Conservation (phyloP, 2,888 invertebrate species). For the Augochlorella aurata region DNA sequence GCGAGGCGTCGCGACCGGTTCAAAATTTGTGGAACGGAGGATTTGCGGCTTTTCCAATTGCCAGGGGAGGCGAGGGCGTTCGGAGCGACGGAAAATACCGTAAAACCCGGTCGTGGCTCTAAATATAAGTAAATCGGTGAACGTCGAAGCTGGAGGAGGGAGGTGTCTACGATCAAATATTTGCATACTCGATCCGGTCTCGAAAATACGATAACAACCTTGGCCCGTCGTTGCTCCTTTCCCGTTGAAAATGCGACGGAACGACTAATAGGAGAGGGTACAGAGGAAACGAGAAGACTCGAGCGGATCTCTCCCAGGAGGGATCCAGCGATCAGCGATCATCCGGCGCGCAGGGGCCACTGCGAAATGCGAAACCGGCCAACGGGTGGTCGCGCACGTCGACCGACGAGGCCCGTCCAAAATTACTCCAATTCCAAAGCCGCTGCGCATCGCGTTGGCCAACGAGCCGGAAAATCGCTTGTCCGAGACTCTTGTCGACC, state of each 20-base stretch:
- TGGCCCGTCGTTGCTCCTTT: slow-evolving; percentile 16
- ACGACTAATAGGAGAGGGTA: too few species aligned
- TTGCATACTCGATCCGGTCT: slow-evolving; percentile 51
- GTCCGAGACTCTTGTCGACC: neutral
- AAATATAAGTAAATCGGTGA: slow-evolving; percentile 28
- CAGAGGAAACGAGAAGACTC: neutral
- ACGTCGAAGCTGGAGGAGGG: slow-evolving; percentile 23
- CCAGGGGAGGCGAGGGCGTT: neutral
- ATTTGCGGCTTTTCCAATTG: neutral
- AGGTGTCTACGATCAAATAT: slow-evolving; percentile 17
- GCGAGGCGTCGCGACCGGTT: too few species aligned
- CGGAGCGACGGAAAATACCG: neutral
- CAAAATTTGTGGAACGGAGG: neutral
- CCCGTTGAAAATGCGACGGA: neutral
- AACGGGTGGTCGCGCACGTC: too few species aligned
- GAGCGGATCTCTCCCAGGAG: too few species aligned
- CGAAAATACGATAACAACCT: slow-evolving; percentile 48
- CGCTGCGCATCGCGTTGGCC: too few species aligned
- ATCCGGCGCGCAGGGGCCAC: too few species aligned
- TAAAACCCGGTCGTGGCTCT: neutral
- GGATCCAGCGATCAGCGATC: neutral
- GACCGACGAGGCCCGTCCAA: too few species aligned
- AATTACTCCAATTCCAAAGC: too few species aligned
- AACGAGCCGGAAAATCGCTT: too few species aligned
- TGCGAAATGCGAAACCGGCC: too few species aligned